phyloP scores from a whole-genome alignment of 1,140 invertebrate genomes.

The Lasioglossum albipes region DNA sequence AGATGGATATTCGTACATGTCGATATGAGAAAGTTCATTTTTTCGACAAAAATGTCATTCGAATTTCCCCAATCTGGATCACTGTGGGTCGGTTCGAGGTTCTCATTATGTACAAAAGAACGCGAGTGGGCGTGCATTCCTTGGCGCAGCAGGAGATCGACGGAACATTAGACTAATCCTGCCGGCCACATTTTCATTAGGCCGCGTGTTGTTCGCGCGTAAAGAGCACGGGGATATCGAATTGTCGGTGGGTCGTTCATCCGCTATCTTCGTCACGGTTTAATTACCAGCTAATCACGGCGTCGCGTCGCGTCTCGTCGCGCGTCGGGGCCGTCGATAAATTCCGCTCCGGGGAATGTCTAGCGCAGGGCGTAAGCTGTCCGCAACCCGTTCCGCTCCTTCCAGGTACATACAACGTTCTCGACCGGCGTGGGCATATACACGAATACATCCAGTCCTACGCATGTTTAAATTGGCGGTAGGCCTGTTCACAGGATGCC shows the following conservation, averaged over 20 bases:
- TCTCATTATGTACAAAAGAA: not conserved
- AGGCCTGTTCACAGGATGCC: constrained; percentile 13
- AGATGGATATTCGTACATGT: too few relatives aligned
- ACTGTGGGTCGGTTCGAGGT: too few relatives aligned
- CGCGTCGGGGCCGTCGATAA: not conserved
- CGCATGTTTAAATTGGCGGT: constrained; percentile 21
- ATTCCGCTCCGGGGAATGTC: not conserved
- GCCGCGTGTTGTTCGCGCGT: not conserved
- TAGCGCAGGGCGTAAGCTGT: not conserved
- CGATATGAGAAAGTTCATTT: too few relatives aligned
- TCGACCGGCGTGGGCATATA: constrained; percentile 23
- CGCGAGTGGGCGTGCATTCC: not conserved
- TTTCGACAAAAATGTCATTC: too few relatives aligned
- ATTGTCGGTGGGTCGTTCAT: not conserved
- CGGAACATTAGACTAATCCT: not conserved
- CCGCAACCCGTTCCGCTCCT: not conserved
- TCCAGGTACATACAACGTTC: constrained; percentile 39
- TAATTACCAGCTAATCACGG: constrained; percentile 28
- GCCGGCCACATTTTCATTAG: not conserved
- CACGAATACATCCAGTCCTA: constrained; percentile 23
- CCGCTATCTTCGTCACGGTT: not conserved
- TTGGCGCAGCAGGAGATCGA: not conserved
- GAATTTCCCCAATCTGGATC: too few relatives aligned
- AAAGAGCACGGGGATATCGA: not conserved
- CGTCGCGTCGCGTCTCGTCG: too few relatives aligned